Evolutionary conservation across 2,113 vertebrate genomes (phyloP), one percentile per base, ranked within the genome.

Genomic region (Nycticebus coucang): DNA sequence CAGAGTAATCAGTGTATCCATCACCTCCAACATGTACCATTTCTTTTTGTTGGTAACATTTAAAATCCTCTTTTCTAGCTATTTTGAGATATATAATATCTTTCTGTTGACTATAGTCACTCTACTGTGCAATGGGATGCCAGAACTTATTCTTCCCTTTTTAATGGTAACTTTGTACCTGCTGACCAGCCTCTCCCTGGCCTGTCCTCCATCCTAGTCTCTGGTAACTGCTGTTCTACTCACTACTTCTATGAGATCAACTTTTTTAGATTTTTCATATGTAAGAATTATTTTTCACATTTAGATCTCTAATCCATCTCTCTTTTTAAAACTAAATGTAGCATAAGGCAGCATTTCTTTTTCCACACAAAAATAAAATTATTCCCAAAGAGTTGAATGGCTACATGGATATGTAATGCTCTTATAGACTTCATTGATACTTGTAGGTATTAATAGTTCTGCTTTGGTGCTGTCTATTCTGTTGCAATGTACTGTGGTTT

Each of bases 281-380:
- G 26, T 53, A 72, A 95, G 74, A 84, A 33, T 84, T 64, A 15
- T 62, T 92, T 94, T 89, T 95, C 7, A 84, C 45, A 53, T 71
- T 77, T 95, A 85, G 13, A 13, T 82, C 57, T 87, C 41, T 64
- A 86, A 74, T 66, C 22, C 4, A 35, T 35, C 72, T 87, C 60
- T 21, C 77, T 86, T 82, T 91, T 0, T 9, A 84, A 91, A 89
- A 79, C 87, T 87, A 28, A 35, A 45, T 85, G 3, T 92, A 60
- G 55, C 57, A 79, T 71, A 89, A 89, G 69, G 41, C 33, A 87
- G 0, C 59, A 71, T 66, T 85, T 83, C 64, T 41, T 96, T 94
- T 89, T 77, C 53, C 62, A 57, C 35, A 19, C 2, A 91, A 55
- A 82, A 35, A 37, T 75, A 21, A 95, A 59, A 45, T 55, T 83